Conservation (phyloP, 2,113 vertebrate species). For the Nymphicus hollandicus region DNA sequence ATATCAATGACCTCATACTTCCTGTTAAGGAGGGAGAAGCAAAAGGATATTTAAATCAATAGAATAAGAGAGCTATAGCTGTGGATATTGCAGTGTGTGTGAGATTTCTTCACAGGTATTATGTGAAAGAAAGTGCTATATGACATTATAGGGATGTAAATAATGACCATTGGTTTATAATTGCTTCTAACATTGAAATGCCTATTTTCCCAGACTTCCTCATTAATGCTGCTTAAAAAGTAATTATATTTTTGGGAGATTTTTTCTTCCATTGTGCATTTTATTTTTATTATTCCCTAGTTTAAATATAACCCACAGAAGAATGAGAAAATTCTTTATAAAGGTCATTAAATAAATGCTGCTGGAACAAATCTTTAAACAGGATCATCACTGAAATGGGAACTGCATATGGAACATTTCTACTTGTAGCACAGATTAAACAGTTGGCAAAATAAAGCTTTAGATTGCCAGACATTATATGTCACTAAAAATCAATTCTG, state of each 20-base stretch:
- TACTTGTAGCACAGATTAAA: constrained; percentile 51
- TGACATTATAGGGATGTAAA: background rate
- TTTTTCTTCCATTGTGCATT: background rate
- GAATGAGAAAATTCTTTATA: constrained; percentile 57
- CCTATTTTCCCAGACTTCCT: constrained; percentile 1
- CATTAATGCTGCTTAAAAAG: background rate
- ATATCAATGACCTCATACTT: constrained; percentile 73
- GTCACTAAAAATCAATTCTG: constrained; percentile 48
- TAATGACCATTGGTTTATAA: background rate
- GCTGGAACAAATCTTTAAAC: constrained; percentile 50
- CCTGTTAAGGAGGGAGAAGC: constrained; percentile 65
- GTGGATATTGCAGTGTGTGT: background rate
- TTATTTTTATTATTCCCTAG: constrained; percentile 27
- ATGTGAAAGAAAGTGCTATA: background rate
- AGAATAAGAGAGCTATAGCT: constrained; percentile 34
- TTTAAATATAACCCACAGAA: constrained; percentile 49
- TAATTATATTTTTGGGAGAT: background rate
- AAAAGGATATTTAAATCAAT: constrained; percentile 71
- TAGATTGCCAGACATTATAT: constrained; percentile 54
- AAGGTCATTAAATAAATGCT: constrained; percentile 66
- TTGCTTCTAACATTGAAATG: background rate
- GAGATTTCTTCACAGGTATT: constrained; percentile 27
- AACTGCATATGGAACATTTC: constrained; percentile 53
- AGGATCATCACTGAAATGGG: constrained; percentile 38
- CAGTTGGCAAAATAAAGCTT: constrained; percentile 57